Evolutionary conservation across 2,888 invertebrate species (phyloP), one percentile per base, ranked within the genome.

Genomic region (Gisinianus flammeolus): DNA sequence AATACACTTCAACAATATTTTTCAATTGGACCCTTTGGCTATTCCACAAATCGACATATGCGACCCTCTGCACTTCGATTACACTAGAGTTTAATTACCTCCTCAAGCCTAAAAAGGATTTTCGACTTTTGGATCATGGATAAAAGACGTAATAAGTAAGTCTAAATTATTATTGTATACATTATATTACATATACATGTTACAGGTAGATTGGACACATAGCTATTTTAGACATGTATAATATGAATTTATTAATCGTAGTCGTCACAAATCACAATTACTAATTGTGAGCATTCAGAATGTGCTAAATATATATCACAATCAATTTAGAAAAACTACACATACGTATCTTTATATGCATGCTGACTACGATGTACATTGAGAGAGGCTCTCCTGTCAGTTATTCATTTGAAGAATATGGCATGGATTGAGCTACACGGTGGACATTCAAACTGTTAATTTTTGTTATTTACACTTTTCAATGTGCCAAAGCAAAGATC

Each of bases 231-330:
- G n/a, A n/a, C n/a, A n/a, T n/a, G n/a, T n/a, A n/a, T n/a, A n/a
- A n/a, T n/a, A n/a, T n/a, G n/a, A n/a, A n/a, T n/a, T n/a, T n/a
- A n/a, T n/a, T n/a, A n/a, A n/a, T n/a, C n/a, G 26, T 5, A 64
- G 64, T 30, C 64, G 28, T 30, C 26, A 64, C 64, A 64, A 64
- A 64, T 26, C 30, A 64, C 64, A 26, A 64, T 64, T 30, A 64
- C 64, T 30, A 64, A 64, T 30, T 64, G 64, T 26, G 28, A 64
- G 26, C 64, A 64, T 64, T 54, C 54, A 54, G 54, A 16, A 54
- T n/a, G 54, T 54, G 54, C 54, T 54, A 54, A 54, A n/a, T n/a
- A 54, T 54, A n/a, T 54, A 54, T 54, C 19, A n/a, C n/a, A 54
- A 54, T 54, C 54, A 54, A 54, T 54, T 4, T n/a, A 54, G n/a